Percentiles rank a stretch among this genome's conserved stretches.
Evolutionary conservation across 1,140 invertebrate genomes (phyloP).

Genomic region (Ceratosolen solmsi): DNA sequence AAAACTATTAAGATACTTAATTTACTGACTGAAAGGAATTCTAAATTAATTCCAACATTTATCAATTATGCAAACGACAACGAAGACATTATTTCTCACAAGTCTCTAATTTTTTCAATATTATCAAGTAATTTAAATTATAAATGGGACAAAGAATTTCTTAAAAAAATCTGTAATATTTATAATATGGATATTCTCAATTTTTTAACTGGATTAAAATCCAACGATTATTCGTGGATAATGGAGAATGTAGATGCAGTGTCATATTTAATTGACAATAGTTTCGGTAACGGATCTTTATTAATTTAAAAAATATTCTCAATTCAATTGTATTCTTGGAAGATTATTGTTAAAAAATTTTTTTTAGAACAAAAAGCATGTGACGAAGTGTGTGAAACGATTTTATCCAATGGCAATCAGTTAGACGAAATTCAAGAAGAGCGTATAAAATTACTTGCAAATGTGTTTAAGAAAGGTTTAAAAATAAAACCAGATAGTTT

Average conservation of each 20-base stretch:
- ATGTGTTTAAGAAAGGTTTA: constrained; percentile 65
- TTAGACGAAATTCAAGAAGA: constrained; percentile 59
- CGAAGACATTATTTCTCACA: constrained; percentile 55
- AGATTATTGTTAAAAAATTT: constrained; percentile 6
- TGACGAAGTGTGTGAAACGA: constrained; percentile 56
- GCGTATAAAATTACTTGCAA: constrained; percentile 66
- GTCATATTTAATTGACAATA: constrained; percentile 62
- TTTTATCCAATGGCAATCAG: constrained; percentile 67
- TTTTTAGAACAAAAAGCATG: constrained; percentile 62
- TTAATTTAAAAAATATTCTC: constrained; percentile 31
- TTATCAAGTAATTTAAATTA: constrained; percentile 61
- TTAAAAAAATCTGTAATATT: constrained; percentile 57
- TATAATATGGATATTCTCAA: constrained; percentile 60
- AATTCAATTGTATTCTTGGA: constrained; percentile 1
- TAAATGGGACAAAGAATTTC: constrained; percentile 62
- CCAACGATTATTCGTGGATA: constrained; percentile 59
- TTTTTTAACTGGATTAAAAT: constrained; percentile 59
- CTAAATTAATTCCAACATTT: constrained; percentile 57
- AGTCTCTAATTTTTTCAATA: constrained; percentile 62
- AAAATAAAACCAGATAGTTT: constrained; percentile 68
- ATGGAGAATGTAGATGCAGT: constrained; percentile 59
- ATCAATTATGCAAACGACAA: constrained; percentile 55
- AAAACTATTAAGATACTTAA: constrained; percentile 59
- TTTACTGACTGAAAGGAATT: constrained; percentile 60
- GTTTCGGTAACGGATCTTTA: constrained; percentile 57